Evolutionary conservation across 2,113 vertebrate genomes (phyloP).

Genomic region (Phylloscopus trochilus): DNA sequence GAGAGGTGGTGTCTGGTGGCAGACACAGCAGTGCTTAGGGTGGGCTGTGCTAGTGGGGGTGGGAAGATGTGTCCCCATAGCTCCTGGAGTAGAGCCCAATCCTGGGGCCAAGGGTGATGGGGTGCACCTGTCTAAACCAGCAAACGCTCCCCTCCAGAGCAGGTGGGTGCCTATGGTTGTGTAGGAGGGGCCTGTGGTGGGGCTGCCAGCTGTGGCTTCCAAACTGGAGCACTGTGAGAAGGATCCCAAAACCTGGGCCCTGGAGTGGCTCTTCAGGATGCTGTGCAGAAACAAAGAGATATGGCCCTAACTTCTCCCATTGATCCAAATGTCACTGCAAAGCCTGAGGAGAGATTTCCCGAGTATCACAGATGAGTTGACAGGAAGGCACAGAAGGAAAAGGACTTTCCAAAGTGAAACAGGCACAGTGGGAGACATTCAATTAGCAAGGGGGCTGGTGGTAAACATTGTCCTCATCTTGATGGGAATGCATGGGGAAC

Average conservation of each 20-base stretch:
- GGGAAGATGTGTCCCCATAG: neutral
- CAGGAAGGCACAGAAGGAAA: neutral
- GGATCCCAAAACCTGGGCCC: neutral
- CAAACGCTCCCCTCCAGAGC: rapidly evolving
- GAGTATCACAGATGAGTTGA: neutral
- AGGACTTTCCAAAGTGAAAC: neutral
- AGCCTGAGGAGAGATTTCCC: neutral
- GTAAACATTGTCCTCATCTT: neutral
- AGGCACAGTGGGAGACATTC: neutral
- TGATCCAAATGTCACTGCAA: neutral
- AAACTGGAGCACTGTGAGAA: neutral
- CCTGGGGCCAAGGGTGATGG: neutral
- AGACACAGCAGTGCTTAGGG: neutral
- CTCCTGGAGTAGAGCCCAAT: neutral
- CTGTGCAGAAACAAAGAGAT: neutral
- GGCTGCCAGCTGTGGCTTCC: rapidly evolving
- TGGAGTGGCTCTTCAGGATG: neutral
- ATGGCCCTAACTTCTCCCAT: neutral
- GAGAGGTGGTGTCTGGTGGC: neutral
- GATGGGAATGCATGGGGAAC: neutral
- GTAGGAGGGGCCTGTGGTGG: neutral
- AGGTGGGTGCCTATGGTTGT: neutral
- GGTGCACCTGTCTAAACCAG: neutral
- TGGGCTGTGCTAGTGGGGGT: neutral
- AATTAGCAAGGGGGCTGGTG: neutral